phyloP scores from a whole-genome alignment of 1,140 invertebrate genomes.

The Pentalonia nigronervosa region DNA sequence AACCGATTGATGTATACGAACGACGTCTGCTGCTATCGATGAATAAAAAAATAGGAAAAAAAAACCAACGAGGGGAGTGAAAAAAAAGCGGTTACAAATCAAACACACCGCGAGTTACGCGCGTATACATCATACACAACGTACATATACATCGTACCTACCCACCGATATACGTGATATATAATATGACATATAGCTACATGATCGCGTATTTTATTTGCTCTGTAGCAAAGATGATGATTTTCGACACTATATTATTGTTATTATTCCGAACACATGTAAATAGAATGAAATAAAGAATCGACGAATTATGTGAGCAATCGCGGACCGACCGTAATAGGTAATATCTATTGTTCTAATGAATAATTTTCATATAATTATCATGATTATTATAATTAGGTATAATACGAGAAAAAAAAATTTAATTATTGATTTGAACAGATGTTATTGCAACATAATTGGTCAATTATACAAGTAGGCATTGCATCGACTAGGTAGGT shows the following conservation, averaged over 20 bases:
- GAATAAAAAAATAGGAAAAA: neutral
- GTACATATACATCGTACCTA: neutral
- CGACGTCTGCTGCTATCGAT: neutral
- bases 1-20: slow-evolving; percentile 21
- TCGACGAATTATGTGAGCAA: too few species aligned
- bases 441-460: neutral
- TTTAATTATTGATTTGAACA: too few species aligned
- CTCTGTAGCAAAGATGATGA: neutral
- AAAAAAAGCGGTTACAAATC: slow-evolving; percentile 27
- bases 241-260: neutral
- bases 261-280: neutral
- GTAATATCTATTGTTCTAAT: too few species aligned
- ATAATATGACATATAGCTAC: neutral
- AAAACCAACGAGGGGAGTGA: neutral
- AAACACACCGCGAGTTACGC: slow-evolving; percentile 34
- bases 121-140: neutral
- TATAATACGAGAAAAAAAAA: too few species aligned
- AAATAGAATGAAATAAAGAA: too few species aligned
- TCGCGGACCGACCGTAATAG: too few species aligned
- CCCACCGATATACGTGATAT: neutral
- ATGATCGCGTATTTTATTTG: neutral
- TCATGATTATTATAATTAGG: too few species aligned
- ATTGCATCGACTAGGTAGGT: neutral
- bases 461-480: neutral
- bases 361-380: too few species aligned